Evolutionary conservation across 2,888 invertebrate genomes (phyloP), one percentile per base, ranked within the genome.

Genomic region (Lasioglossum pauxillum): DNA sequence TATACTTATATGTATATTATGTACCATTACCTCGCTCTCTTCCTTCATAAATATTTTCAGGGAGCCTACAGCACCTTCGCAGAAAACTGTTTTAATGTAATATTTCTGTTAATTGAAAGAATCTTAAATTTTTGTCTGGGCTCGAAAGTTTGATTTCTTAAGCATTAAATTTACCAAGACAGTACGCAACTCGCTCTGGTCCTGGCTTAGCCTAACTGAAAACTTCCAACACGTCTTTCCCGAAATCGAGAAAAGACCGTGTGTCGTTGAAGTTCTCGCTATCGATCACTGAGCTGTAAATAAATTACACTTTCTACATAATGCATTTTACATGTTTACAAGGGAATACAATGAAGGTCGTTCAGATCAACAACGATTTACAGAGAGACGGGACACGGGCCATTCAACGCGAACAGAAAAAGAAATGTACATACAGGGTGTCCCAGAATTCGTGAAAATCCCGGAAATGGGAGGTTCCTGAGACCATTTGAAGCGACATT

Each of bases 281-380:
- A 41, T 53, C 16, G 23, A 53, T 38, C 27, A 10, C 41, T 16
- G 44, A 76, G 78, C 75, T 72, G 78, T 35, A 83, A 83, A 83
- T 79, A 83, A 78, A 78, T 67, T 38, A 16, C 38, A n/a, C 31
- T 73, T 64, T 57, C 75, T 85, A 81, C 41, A 23, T 72, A 75
- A 73, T 35, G 74, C 44, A 75, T 46, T 49, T 64, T 49, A n/a
- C 53, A 60, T 57, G 27, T 16, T 64, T 72, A 35, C 44, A 64
- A 53, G 60, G 64, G 49, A 64, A 44, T 27, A n/a, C 64, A 31
- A 64, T 75, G 85, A 86, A 84, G 78, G 80, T 73, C 86, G 85
- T 80, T 86, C 86, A 75, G 76, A 67, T 75, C 31, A 78, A 64
- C 46, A 46, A 31, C 23, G 31, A 75, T 19, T 57, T 38, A 31